A percentile compares a stretch with the other conserved stretches of the same genome.
phyloP scores from a whole-genome alignment of 2,113 vertebrate genomes.

The Equus przewalskii region DNA sequence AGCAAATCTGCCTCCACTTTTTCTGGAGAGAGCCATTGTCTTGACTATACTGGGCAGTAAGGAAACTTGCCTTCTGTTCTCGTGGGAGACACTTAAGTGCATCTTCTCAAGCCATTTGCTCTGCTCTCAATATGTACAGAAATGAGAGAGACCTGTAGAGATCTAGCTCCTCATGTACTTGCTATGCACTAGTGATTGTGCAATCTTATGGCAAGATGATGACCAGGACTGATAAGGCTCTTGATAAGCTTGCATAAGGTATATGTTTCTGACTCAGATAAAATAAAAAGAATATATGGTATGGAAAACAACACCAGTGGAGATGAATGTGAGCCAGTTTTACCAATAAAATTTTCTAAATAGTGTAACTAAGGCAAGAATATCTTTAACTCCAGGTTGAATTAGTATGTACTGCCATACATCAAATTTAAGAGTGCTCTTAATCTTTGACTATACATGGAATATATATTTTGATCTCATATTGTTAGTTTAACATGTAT shows the following conservation, averaged over 20 bases:
- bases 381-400: neutral
- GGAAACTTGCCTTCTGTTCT: neutral
- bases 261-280: neutral
- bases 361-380: neutral
- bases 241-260: neutral
- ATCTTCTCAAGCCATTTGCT: neutral
- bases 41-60: neutral
- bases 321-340: neutral
- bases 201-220: neutral
- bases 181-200: neutral
- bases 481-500: neutral
- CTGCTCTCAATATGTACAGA: neutral
- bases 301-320: neutral
- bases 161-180: neutral
- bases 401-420: neutral
- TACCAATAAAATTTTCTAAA: neutral
- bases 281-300: neutral
- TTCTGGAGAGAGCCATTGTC: neutral
- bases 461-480: neutral
- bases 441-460: neutral
- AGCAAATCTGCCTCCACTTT: neutral
- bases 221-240: neutral
- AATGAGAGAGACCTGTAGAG: neutral
- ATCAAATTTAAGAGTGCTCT: neutral
- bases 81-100: neutral